These are phyloP conservation scores for Petaurus breviceps DNA, from an alignment of 2,113 vertebrate species.

Conservation along the genomic window DNA sequence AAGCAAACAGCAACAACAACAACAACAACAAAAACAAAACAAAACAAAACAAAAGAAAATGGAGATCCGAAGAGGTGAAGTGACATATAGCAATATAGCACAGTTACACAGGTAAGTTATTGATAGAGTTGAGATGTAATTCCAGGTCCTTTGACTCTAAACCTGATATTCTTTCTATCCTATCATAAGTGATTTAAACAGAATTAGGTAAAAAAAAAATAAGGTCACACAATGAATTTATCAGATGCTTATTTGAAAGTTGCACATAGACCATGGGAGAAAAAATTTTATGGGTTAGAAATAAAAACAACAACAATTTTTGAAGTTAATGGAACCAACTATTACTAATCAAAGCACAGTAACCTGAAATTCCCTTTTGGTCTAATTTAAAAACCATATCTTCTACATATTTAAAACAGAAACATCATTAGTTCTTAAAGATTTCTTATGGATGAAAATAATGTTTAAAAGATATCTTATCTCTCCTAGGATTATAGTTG, in stretches of 20 bases:
- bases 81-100: not conserved
- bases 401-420: not conserved
- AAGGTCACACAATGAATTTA: constrained; percentile 10
- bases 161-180: not conserved
- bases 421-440: not conserved
- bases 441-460: constrained; percentile 6
- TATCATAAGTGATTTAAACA: not conserved
- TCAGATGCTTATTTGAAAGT: constrained; percentile 15
- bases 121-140: not conserved
- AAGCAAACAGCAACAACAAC: too few relatives aligned
- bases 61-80: not conserved
- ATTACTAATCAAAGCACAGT: not conserved
- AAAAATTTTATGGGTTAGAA: constrained; percentile 14
- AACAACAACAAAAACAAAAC: too few relatives aligned
- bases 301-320: not conserved
- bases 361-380: constrained; percentile 5
- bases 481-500: not conserved
- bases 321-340: constrained; percentile 23
- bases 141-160: not conserved
- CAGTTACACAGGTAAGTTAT: not conserved
- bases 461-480: constrained; percentile 30
- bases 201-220: not conserved
- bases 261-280: not conserved
- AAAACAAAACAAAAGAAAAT: not conserved
- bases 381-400: constrained; percentile 25